Percentiles rank a stretch among this genome's conserved stretches.
Conservation (phyloP, 2,888 invertebrate genomes). For the Metallyticus violacea region DNA sequence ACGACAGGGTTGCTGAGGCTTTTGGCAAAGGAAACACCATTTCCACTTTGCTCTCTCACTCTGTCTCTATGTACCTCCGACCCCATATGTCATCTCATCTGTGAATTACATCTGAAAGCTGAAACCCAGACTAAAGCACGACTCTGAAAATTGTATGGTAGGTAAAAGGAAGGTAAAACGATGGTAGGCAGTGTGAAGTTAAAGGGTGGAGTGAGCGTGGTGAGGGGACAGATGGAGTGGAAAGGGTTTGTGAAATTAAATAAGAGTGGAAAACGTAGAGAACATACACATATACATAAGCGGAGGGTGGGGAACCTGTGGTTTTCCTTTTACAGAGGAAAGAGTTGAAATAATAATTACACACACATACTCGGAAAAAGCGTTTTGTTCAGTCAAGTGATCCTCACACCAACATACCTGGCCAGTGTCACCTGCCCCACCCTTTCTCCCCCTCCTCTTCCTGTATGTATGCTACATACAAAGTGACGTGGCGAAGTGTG, state of each 20-base stretch:
- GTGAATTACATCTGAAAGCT: slow-evolving; percentile 22
- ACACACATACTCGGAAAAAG: not conserved
- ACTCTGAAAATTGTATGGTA: slow-evolving; percentile 15
- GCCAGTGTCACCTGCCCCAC: not conserved
- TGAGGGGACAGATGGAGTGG: slow-evolving; percentile 5
- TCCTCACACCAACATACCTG: not conserved
- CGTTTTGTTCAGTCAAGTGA: slow-evolving; percentile 15
- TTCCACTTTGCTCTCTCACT: slow-evolving; percentile 1
- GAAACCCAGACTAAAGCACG: slow-evolving; percentile 10
- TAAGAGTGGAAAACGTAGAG: slow-evolving; percentile 20
- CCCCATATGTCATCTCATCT: slow-evolving; percentile 21
- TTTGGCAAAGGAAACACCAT: slow-evolving; percentile 24
- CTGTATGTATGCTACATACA: not conserved
- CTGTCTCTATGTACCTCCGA: not conserved
- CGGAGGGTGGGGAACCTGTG: slow-evolving; percentile 10
- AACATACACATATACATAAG: not conserved
- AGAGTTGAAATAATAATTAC: slow-evolving; percentile 18
- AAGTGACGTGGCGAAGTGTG: not conserved
- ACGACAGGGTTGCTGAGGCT: slow-evolving; percentile 3
- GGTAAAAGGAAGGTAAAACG: slow-evolving; percentile 10
- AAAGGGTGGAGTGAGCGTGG: not conserved
- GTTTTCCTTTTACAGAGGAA: slow-evolving; percentile 10
- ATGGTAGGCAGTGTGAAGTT: not conserved
- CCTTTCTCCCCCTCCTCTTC: no score
- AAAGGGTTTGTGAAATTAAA: slow-evolving; percentile 25